A percentile compares a stretch with the other conserved stretches of the same genome.
Conservation (phyloP, 2,888 invertebrate species). For the Chrysomela aeneicollis region DNA sequence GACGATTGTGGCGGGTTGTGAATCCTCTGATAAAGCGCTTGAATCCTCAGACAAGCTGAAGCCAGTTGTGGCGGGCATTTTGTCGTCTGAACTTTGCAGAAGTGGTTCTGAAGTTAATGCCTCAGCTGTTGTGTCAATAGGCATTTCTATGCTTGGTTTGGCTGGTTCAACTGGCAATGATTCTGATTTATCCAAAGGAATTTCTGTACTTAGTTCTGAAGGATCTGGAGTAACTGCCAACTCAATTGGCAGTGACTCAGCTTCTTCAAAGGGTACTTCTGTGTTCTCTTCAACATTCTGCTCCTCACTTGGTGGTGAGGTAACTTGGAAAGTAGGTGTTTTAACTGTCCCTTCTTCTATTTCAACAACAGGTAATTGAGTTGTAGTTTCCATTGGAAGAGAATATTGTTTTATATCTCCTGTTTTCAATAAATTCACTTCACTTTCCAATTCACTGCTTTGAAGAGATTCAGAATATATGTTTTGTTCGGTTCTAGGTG, state of each 20-base stretch:
- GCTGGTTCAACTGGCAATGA: neutral
- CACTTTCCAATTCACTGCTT: neutral
- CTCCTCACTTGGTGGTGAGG: neutral
- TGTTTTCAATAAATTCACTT: neutral
- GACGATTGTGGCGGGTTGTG: no score
- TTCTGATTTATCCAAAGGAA: neutral
- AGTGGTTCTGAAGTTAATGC: no score
- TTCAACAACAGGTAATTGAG: neutral
- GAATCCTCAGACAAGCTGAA: no score
- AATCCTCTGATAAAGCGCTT: no score
- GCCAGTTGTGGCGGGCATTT: no score
- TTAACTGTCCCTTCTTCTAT: neutral
- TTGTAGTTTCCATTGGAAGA: neutral
- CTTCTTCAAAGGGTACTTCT: slow-evolving; percentile 9
- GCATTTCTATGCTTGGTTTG: no score
- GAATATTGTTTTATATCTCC: neutral
- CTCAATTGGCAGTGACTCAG: neutral
- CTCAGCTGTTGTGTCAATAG: no score
- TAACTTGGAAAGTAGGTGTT: neutral
- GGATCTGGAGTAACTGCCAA: slow-evolving; percentile 3
- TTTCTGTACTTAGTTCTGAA: neutral
- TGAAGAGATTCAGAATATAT: neutral
- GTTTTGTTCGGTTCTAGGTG: neutral
- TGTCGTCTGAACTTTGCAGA: no score
- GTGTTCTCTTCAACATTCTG: neutral